Evolutionary conservation across 2,888 invertebrate genomes (phyloP).

Genomic region (Timema cristinae): DNA sequence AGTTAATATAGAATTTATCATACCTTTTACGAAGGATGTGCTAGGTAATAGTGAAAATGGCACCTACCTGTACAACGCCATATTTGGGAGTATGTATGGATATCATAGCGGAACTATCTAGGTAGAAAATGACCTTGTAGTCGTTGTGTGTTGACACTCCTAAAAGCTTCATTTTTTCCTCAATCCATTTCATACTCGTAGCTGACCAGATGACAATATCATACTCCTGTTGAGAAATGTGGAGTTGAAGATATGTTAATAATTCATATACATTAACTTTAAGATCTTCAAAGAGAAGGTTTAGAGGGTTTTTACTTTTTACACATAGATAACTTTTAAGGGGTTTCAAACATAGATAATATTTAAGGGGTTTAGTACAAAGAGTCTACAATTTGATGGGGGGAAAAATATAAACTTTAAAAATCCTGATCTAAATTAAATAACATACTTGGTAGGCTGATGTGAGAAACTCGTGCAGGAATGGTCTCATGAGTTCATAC

Average conservation of each 20-base stretch:
- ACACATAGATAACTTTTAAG: too few species aligned
- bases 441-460: conserved; percentile 63
- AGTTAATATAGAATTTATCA: too few species aligned
- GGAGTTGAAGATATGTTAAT: too few species aligned
- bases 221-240: conserved; percentile 55
- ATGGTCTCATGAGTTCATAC: conserved; percentile 89
- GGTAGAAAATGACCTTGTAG: conserved; percentile 89
- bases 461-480: conserved; percentile 88
- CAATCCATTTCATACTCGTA: conserved; percentile 97
- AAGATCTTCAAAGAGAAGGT: too few species aligned
- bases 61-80: conserved; percentile 81
- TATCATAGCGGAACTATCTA: conserved; percentile 93
- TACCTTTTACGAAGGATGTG: too few species aligned
- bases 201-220: conserved; percentile 99
- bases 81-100: conserved; percentile 86
- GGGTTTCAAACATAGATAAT: too few species aligned
- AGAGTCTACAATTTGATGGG: not conserved
- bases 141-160: conserved; percentile 77
- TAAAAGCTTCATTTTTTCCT: conserved; percentile 91
- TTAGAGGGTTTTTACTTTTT: too few species aligned
- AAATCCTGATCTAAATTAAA: not conserved
- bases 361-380: not conserved
- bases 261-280: not conserved
- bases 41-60: too few species aligned
- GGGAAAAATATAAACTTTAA: not conserved